Conservation (phyloP, 1,140 invertebrate species). For the Teleogryllus occipitalis region DNA sequence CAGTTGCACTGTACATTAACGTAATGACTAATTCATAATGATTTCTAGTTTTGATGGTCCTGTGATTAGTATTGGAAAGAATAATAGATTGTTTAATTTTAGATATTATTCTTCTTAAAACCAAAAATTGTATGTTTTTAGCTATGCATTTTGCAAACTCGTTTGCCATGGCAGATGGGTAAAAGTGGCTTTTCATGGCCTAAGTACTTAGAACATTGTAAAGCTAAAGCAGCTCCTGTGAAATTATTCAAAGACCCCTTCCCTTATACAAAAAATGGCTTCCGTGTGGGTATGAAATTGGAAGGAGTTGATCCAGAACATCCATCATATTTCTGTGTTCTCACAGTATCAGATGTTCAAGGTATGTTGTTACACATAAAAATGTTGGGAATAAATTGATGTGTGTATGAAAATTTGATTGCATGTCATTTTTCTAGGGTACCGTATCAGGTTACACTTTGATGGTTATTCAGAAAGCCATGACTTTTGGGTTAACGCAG, state of each 20-base stretch:
- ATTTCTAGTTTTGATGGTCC: no score
- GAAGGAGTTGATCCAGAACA: constrained; percentile 91
- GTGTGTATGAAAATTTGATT: neutral
- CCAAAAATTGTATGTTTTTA: neutral
- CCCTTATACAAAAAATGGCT: constrained; percentile 59
- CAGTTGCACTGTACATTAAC: no score
- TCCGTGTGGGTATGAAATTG: constrained; percentile 80
- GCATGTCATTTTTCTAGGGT: constrained; percentile 43
- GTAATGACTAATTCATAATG: no score
- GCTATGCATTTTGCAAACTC: neutral
- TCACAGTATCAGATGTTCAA: constrained; percentile 74
- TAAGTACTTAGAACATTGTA: constrained; percentile 59
- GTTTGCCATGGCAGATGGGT: constrained; percentile 51
- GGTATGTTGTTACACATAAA: constrained; percentile 29
- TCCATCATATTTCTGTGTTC: constrained; percentile 79
- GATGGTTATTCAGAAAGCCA: constrained; percentile 84
- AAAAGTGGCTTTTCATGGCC: constrained; percentile 67
- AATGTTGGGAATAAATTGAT: neutral
- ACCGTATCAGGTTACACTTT: constrained; percentile 80
- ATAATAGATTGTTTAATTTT: neutral
- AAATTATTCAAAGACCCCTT: constrained; percentile 73
- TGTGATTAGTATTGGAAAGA: neutral
- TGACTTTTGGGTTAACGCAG: constrained; percentile 91
- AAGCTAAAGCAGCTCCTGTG: constrained; percentile 61
- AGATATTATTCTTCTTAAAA: neutral